Evolutionary conservation across 1,140 invertebrate species (phyloP).

Genomic region (Caenorhabditis latens): DNA sequence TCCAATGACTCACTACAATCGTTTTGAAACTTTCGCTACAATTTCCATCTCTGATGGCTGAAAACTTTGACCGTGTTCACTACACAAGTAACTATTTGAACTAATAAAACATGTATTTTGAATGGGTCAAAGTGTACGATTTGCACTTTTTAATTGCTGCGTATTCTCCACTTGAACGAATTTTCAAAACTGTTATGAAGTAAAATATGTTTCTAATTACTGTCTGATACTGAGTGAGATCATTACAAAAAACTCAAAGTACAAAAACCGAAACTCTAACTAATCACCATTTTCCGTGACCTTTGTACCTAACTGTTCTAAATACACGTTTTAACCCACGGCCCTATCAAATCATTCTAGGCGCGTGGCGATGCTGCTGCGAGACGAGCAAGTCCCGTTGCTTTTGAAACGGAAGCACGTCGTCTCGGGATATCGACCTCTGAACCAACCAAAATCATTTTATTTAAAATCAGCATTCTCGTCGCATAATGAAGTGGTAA

Average conservation of each 20-base stretch:
- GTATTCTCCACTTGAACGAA: too few relatives aligned
- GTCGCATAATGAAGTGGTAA: conserved; percentile 69
- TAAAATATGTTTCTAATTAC: too few relatives aligned
- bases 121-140: too few relatives aligned
- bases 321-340: neutral
- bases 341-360: neutral
- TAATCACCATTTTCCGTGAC: neutral
- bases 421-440: conserved; percentile 67
- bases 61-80: too few relatives aligned
- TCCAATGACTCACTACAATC: conserved; percentile 15
- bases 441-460: conserved; percentile 64
- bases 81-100: too few relatives aligned
- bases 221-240: too few relatives aligned
- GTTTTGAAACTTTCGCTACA: neutral
- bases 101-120: too few relatives aligned
- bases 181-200: too few relatives aligned
- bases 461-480: conserved; percentile 68
- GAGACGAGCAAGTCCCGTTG: conserved; percentile 57
- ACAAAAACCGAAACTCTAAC: too few relatives aligned
- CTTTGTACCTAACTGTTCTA: neutral
- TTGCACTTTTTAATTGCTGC: too few relatives aligned
- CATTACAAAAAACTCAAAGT: too few relatives aligned
- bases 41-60: neutral
- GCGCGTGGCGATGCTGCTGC: conserved; percentile 47
- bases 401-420: conserved; percentile 65